Evolutionary conservation across 2,888 invertebrate genomes (phyloP).

Genomic region (Leucania comma): DNA sequence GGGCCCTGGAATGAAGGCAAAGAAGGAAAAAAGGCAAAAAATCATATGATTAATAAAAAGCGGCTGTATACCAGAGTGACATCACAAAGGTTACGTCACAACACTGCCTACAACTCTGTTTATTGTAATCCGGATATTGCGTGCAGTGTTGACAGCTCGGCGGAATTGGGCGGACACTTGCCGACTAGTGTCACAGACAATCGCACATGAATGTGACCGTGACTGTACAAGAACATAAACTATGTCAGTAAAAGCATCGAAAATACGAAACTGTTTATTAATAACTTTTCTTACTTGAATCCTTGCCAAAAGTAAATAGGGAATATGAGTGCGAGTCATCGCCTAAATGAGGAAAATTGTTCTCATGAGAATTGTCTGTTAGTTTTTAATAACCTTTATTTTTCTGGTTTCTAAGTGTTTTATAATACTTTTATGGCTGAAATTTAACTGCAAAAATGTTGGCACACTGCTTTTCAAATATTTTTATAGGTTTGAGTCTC

Average conservation of each 20-base stretch:
- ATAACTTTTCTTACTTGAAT: conserved; percentile 33
- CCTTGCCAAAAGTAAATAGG: conserved; percentile 29
- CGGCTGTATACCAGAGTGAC: not conserved
- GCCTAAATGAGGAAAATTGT: conserved; percentile 12
- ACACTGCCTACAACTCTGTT: conserved; percentile 22
- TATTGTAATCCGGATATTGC: conserved; percentile 53
- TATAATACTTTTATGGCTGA: not conserved
- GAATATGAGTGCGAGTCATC: conserved; percentile 8
- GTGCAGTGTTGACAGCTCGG: conserved; percentile 37
- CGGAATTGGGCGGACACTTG: conserved; percentile 34
- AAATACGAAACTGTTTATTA: conserved; percentile 16
- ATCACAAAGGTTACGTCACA: conserved; percentile 34
- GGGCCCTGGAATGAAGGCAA: too few species aligned
- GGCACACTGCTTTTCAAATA: too few species aligned
- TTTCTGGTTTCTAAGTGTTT: not conserved
- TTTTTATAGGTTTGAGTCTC: too few species aligned
- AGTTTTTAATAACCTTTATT: not conserved
- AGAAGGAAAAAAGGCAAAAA: too few species aligned
- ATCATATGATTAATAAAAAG: conserved; percentile 14
- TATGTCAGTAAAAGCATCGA: not conserved
- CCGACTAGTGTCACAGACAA: conserved; percentile 36
- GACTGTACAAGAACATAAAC: conserved; percentile 25
- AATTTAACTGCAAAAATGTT: not conserved
- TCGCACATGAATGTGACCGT: conserved; percentile 30
- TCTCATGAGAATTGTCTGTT: not conserved